Evolutionary conservation across 2,113 vertebrate genomes (phyloP).

Genomic region (Cololabis saira): DNA sequence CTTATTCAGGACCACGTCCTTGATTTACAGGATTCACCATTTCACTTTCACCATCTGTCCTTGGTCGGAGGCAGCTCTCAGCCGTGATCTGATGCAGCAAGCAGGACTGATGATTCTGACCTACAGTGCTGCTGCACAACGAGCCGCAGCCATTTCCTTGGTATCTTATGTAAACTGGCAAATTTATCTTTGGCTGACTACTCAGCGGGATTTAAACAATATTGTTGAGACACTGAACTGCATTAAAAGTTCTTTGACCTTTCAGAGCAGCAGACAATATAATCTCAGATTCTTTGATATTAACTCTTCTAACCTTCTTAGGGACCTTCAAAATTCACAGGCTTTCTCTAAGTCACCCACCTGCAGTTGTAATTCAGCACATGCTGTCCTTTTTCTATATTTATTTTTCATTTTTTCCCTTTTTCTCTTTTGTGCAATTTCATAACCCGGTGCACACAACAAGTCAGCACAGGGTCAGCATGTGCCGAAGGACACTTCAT

Average conservation of each 20-base stretch:
- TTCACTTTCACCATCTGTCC: constrained; percentile 14
- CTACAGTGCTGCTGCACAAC: neutral
- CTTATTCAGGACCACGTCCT: constrained; percentile 5
- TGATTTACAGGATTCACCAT: constrained; percentile 16
- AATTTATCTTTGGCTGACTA: no score
- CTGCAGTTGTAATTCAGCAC: no score
- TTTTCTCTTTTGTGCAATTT: neutral
- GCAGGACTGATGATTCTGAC: constrained; percentile 8
- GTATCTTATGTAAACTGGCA: neutral
- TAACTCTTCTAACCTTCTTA: no score
- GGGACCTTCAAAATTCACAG: no score
- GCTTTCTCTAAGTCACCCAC: no score
- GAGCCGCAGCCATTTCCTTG: neutral
- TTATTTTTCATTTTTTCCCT: no score
- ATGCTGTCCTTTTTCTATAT: neutral
- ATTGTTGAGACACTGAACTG: no score
- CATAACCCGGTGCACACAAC: neutral
- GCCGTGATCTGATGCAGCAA: neutral
- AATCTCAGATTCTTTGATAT: no score
- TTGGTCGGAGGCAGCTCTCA: constrained; percentile 15
- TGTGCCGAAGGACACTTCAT: neutral
- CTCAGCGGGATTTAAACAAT: no score
- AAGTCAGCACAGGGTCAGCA: neutral
- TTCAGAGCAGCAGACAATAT: no score
- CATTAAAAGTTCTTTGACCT: no score